Conservation (phyloP, 2,113 vertebrate species). For the Amphilophus citrinellus region DNA sequence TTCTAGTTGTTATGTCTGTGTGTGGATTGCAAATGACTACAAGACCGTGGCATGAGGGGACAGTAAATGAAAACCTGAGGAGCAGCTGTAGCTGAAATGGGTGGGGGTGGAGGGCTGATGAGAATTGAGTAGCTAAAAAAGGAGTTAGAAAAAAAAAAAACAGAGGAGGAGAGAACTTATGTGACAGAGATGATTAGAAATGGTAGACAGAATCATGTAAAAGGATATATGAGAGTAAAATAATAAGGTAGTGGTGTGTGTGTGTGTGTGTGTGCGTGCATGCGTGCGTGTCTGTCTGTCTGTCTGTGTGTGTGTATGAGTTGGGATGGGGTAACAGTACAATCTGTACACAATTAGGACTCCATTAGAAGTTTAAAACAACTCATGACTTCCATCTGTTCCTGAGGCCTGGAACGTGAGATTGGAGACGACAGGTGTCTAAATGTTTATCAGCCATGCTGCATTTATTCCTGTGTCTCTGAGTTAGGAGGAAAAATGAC, state of each 20-base stretch:
- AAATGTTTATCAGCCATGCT: slow-evolving; percentile 82
- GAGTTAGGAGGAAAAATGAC: slow-evolving; percentile 74
- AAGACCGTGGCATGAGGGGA: slow-evolving; percentile 11
- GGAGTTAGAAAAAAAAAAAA: accelerated
- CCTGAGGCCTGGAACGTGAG: slow-evolving; percentile 60
- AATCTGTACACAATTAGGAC: slow-evolving; percentile 78
- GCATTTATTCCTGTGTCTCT: slow-evolving; percentile 78
- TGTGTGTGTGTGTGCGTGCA: background rate
- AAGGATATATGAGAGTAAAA: slow-evolving; percentile 26
- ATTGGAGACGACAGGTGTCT: slow-evolving; percentile 83
- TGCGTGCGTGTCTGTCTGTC: no score
- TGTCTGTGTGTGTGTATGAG: no score
- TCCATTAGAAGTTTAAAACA: slow-evolving; percentile 73
- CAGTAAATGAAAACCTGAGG: slow-evolving; percentile 4
- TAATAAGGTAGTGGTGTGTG: slow-evolving; percentile 22
- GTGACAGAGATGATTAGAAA: background rate
- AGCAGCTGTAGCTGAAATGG: slow-evolving; percentile 5
- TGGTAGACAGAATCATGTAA: slow-evolving; percentile 38
- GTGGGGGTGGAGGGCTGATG: background rate
- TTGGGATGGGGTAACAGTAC: slow-evolving; percentile 44
- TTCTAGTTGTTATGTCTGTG: slow-evolving; percentile 59
- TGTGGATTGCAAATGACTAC: slow-evolving; percentile 20
- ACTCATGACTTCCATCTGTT: slow-evolving; percentile 79
- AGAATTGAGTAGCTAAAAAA: background rate
- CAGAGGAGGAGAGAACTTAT: background rate